phyloP scores from a whole-genome alignment of 2,888 invertebrate species.

The Drosophila setosimentum region DNA sequence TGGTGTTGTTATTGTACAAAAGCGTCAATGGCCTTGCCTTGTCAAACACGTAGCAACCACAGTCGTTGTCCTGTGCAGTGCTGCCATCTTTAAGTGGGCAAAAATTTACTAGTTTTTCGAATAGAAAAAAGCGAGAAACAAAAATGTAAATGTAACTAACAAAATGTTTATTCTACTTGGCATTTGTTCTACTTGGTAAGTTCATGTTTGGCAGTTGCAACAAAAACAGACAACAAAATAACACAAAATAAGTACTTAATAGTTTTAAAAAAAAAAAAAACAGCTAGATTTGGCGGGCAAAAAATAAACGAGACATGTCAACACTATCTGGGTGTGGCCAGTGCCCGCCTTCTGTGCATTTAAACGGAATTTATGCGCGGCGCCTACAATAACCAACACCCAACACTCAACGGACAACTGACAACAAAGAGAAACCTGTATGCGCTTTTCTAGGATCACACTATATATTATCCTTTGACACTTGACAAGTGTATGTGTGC shows the following conservation, averaged over 20 bases:
- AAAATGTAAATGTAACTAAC: background rate
- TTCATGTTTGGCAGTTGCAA: background rate
- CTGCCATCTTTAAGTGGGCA: background rate
- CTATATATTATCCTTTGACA: conserved; percentile 23
- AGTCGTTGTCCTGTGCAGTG: conserved; percentile 4
- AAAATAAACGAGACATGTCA: background rate
- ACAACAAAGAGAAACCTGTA: conserved; percentile 34
- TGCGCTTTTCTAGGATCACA: conserved; percentile 17
- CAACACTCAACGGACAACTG: background rate
- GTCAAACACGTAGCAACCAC: conserved; percentile 44
- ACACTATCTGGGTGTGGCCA: conserved; percentile 43
- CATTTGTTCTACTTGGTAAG: background rate
- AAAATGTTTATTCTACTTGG: background rate
- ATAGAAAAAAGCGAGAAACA: background rate
- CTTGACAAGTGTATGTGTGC: conserved; percentile 5
- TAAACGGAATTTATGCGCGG: conserved; percentile 60
- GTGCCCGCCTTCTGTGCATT: conserved; percentile 54
- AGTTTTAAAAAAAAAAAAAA: background rate
- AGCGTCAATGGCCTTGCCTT: conserved; percentile 41
- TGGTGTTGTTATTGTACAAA: conserved; percentile 6
- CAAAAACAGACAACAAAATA: background rate
- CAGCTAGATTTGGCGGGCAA: background rate
- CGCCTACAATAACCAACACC: conserved; percentile 25
- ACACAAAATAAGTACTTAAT: background rate
- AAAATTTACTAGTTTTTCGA: background rate